Evolutionary conservation across 2,797 vertebrate genomes (phyloP).

Genomic region (Diplodus puntazzo): DNA sequence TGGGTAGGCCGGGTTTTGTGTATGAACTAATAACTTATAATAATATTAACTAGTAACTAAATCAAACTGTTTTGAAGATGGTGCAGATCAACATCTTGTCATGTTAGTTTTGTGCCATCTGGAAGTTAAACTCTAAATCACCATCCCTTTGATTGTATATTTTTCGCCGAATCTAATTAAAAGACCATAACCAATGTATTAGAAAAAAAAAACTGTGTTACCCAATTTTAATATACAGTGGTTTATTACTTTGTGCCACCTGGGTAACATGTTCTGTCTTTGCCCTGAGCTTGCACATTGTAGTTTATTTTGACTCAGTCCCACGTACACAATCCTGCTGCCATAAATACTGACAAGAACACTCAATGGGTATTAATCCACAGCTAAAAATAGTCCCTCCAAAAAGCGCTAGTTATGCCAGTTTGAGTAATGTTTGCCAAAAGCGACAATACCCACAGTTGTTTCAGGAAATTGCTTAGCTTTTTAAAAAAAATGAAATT

Average conservation of each 20-base stretch:
- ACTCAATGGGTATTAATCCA: background rate
- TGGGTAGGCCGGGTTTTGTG: background rate
- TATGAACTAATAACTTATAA: too few species aligned
- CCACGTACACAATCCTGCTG: background rate
- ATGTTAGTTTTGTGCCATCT: background rate
- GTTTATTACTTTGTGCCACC: background rate
- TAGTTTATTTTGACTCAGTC: background rate
- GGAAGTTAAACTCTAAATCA: conserved; percentile 5
- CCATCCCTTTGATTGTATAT: background rate
- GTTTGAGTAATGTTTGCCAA: background rate
- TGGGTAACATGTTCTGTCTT: background rate
- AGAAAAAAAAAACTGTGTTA: too few species aligned
- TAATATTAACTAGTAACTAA: too few species aligned
- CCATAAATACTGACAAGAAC: background rate
- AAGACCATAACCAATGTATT: background rate
- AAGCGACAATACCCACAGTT: background rate
- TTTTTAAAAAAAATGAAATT: background rate
- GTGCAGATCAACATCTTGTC: conserved; percentile 9
- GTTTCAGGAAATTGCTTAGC: background rate
- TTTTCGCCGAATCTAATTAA: background rate
- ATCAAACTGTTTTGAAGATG: conserved; percentile 4
- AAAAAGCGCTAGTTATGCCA: background rate
- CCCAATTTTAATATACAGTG: background rate
- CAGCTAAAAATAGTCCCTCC: background rate
- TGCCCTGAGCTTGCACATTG: background rate